Percentiles rank a stretch among this genome's conserved stretches.
phyloP scores from a whole-genome alignment of 2,888 invertebrate species.

The Eupithecia exiguata region DNA sequence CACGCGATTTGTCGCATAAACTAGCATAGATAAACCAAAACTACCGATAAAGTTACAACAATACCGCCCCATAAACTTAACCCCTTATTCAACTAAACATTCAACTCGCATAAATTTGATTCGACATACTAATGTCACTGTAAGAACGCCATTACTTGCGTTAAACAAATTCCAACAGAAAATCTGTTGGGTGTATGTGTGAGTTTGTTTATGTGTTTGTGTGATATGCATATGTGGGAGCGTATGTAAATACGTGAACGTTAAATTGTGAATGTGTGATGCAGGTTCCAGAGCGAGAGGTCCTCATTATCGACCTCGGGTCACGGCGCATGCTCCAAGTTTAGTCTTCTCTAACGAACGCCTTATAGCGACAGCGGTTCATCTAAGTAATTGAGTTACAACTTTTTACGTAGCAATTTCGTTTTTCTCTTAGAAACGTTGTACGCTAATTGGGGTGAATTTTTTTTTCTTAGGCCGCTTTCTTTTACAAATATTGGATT shows the following conservation, averaged over 20 bases:
- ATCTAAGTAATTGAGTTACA: constrained; percentile 83
- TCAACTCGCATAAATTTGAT: constrained; percentile 82
- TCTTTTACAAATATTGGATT: constrained; percentile 79
- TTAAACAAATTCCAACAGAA: constrained; percentile 78
- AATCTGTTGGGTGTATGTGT: constrained; percentile 48
- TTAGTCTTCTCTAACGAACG: constrained; percentile 75
- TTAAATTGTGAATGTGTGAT: constrained; percentile 82
- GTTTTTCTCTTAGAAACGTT: constrained; percentile 80
- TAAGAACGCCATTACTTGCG: constrained; percentile 80
- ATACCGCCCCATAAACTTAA: constrained; percentile 74
- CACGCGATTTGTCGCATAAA: constrained; percentile 60
- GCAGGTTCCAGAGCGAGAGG: constrained; percentile 79
- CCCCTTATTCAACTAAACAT: constrained; percentile 82
- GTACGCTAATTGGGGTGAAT: constrained; percentile 78
- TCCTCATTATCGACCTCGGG: constrained; percentile 85
- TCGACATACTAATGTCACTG: constrained; percentile 84
- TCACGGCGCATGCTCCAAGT: constrained; percentile 83
- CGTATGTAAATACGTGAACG: constrained; percentile 82
- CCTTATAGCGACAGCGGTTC: constrained; percentile 83
- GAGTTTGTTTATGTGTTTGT: constrained; percentile 36
- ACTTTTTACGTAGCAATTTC: constrained; percentile 83
- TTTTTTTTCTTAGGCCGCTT: constrained; percentile 62
- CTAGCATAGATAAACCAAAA: constrained; percentile 53
- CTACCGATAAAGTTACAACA: constrained; percentile 64
- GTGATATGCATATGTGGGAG: constrained; percentile 79